These are phyloP conservation scores for Lampris incognitus DNA, from an alignment of 2,113 vertebrate species.

Conservation along the genomic window DNA sequence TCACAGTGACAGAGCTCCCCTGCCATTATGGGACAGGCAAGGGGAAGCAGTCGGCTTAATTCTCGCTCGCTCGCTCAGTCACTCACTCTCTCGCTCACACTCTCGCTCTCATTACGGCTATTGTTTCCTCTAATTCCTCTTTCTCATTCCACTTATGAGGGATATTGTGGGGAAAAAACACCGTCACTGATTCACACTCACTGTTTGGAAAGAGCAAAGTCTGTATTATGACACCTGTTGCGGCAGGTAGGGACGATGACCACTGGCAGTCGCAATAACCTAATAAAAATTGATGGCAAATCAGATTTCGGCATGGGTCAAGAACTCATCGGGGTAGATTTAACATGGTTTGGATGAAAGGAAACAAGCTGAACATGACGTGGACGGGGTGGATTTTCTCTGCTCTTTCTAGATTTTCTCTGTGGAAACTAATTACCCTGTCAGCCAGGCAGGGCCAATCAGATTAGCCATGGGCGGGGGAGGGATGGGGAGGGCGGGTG, in stretches of 20 bases:
- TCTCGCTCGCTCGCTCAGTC: neutral
- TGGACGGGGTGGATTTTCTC: constrained; percentile 41
- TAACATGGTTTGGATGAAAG: neutral
- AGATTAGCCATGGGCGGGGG: constrained; percentile 40
- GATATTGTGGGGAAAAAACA: too few relatives aligned
- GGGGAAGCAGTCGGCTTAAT: neutral
- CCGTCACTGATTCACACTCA: neutral
- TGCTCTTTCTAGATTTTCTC: constrained; percentile 5
- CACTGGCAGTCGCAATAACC: neutral
- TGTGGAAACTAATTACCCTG: constrained; percentile 47
- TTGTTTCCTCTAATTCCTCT: too few relatives aligned
- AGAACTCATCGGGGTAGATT: neutral
- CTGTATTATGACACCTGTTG: neutral
- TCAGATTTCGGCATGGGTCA: neutral
- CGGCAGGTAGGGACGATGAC: neutral
- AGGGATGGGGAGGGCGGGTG: neutral
- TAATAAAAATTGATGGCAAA: neutral
- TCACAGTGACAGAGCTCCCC: constrained; percentile 33
- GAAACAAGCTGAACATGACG: constrained; percentile 50
- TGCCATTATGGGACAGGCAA: constrained; percentile 1
- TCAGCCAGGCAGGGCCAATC: constrained; percentile 47
- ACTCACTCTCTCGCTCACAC: neutral
- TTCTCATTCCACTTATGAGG: too few relatives aligned
- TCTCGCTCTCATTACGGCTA: neutral
- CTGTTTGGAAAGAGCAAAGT: neutral